Base-by-base conservation (phyloP, 1,140 invertebrate genomes). In the Drosophila kepulauana region DNA sequence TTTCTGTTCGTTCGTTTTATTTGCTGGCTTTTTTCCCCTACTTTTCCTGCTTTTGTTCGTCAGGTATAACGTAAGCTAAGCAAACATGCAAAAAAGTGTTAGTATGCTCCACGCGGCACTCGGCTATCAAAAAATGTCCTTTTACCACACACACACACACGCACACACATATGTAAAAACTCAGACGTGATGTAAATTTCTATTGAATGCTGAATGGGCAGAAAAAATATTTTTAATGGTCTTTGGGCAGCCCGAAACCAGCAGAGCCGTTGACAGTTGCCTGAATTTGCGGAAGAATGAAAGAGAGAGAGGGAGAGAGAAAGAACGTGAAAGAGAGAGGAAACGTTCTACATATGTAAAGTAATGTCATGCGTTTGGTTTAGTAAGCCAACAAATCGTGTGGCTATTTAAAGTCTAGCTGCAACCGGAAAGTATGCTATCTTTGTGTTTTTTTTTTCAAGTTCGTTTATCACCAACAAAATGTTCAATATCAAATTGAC, bases 191-290 rank as follows among this genome's bases (percentile, higher is more conserved):
- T 88, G 84, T 88, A 88, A 88, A 89, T 88, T 88, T 88, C 85
- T 88, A 88, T 88, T 88, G 85, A 88, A 89, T 89, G 84, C 84
- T 89, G 84, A 88, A 89, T 89, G 80, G 81, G 81, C 84, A 88
- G 77, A 88, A 88, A 87, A 87, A 87, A 84, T 80, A 88, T 84
- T 81, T 88, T 89, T 81, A 88, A 89, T 84, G 85, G 80, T 84
- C 74, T 75, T 87, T 84, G 75, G 81, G 64, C 62, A 71, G 67
- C 66, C 66, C 64, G 54, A 61, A 76, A 57, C 63, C 58, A 64
- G 45, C 74, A 57, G 56, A 80, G 48, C 66, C 62, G 81, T 81
- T 78, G 81, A 80, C 74, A 85, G 77, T 85, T 74, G 73, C 75
- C 68, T 65, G 75, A 79, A 79, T 84, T 84, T 72, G 73, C 56